These are phyloP conservation scores for Nomada lathburiana DNA, from an alignment of 2,888 invertebrate species.

Conservation along the genomic window DNA sequence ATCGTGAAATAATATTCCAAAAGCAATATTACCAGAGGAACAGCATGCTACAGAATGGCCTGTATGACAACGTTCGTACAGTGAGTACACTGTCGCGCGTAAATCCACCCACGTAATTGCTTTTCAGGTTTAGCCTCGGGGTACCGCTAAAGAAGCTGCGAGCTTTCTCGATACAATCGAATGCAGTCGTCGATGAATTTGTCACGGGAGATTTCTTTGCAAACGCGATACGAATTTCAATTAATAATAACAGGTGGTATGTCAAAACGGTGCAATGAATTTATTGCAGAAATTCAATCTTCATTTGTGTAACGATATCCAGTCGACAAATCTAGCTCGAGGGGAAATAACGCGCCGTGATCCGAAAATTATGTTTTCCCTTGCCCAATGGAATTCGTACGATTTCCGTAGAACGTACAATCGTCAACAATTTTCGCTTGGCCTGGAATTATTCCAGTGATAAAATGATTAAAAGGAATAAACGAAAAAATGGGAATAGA, in stretches of 20 bases:
- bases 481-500: not conserved
- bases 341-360: too few species aligned
- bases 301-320: too few species aligned
- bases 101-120: conserved; percentile 59
- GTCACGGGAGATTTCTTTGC: conserved; percentile 7
- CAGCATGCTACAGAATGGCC: conserved; percentile 30
- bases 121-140: conserved; percentile 48
- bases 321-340: too few species aligned
- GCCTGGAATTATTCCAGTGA: not conserved
- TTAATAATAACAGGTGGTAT: not conserved
- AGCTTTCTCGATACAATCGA: conserved; percentile 27
- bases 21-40: conserved; percentile 25
- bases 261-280: too few species aligned
- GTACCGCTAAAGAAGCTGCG: conserved; percentile 45
- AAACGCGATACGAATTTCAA: not conserved
- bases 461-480: not conserved
- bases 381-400: not conserved
- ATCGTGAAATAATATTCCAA: conserved; percentile 15
- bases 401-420: not conserved
- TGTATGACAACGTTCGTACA: conserved; percentile 34
- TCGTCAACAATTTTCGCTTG: not conserved
- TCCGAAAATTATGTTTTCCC: not conserved
- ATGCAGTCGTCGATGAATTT: conserved; percentile 9
- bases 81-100: conserved; percentile 22
- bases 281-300: too few species aligned